Percentiles rank a stretch among this genome's conserved stretches.
Evolutionary conservation across 2,113 vertebrate genomes (phyloP).

Genomic region (Anser brachyrhynchus): DNA sequence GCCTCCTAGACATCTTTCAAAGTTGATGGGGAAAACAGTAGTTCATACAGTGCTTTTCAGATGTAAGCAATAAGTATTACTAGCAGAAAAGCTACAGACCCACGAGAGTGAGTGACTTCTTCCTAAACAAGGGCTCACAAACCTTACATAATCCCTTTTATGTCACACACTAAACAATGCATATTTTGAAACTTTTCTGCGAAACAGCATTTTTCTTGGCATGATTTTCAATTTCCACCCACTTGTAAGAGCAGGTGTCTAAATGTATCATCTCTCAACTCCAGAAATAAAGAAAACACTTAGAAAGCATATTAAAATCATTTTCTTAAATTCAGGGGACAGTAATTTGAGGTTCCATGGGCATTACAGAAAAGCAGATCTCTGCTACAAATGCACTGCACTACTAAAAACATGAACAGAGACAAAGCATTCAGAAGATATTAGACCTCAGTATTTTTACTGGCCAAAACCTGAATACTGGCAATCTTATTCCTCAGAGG

Average conservation of each 20-base stretch:
- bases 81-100: background rate
- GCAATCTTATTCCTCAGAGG: background rate
- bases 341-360: background rate
- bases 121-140: background rate
- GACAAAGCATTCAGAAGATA: conserved; percentile 13
- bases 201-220: conserved; percentile 35
- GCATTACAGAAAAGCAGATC: background rate
- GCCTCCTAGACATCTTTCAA: background rate
- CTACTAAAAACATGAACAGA: background rate
- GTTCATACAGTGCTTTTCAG: background rate
- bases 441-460: background rate
- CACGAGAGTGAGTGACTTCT: background rate
- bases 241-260: conserved; percentile 47
- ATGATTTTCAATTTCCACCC: background rate
- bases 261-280: background rate
- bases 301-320: background rate
- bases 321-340: background rate
- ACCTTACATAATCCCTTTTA: conserved; percentile 7
- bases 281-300: conserved; percentile 14
- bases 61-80: background rate
- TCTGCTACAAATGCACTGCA: background rate
- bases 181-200: conserved; percentile 33
- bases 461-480: background rate
- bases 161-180: background rate
- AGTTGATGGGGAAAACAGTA: background rate